Percentiles rank a stretch among this genome's conserved stretches.
These are phyloP conservation scores for Calonectris borealis DNA, from an alignment of 2,113 vertebrate species.

Conservation along the genomic window DNA sequence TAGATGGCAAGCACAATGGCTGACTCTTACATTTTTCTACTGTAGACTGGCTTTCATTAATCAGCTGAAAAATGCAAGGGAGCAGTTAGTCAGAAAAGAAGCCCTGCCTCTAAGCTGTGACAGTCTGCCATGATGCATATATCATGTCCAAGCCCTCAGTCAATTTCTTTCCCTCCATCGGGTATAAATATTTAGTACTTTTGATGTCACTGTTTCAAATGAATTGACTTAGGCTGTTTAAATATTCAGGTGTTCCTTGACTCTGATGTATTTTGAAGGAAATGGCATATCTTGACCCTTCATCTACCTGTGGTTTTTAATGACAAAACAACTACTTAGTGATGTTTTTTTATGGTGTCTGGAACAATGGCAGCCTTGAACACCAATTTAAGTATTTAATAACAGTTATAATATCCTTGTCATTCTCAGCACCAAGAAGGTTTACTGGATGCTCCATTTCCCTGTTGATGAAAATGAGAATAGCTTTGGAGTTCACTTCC, in stretches of 20 bases:
- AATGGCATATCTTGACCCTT: not conserved
- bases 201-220: not conserved
- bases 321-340: not conserved
- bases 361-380: not conserved
- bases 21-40: not conserved
- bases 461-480: not conserved
- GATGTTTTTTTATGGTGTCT: not conserved
- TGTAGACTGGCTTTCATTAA: not conserved
- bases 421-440: not conserved
- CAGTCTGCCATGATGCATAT: not conserved
- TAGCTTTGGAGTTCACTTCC: not conserved
- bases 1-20: not conserved
- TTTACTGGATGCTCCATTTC: not conserved
- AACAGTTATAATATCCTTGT: not conserved
- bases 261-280: not conserved
- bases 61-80: not conserved
- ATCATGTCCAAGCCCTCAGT: not conserved
- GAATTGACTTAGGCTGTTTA: not conserved
- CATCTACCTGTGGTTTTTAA: rapidly evolving
- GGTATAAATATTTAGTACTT: constrained; percentile 18
- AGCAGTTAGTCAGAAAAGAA: not conserved
- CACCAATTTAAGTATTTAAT: not conserved
- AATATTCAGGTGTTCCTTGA: not conserved
- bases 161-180: not conserved
- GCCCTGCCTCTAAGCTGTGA: not conserved